phyloP scores from a whole-genome alignment of 2,113 vertebrate genomes.

The Tychaedon coryphoeus region DNA sequence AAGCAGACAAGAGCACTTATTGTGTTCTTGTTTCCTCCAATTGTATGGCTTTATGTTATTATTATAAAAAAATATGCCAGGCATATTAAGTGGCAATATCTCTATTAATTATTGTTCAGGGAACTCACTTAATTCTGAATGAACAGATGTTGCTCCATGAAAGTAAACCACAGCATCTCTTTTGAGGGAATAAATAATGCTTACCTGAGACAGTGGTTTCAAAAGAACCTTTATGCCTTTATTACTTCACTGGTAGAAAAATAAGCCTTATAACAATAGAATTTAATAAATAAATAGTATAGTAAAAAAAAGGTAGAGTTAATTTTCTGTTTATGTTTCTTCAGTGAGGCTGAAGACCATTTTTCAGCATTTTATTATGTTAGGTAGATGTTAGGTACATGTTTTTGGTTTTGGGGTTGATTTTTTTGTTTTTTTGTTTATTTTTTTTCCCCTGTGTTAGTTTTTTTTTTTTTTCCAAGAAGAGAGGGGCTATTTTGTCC shows the following conservation, averaged over 20 bases:
- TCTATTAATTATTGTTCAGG: conserved; percentile 67
- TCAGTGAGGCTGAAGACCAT: not conserved
- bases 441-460: too few relatives aligned
- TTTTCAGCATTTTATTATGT: not conserved
- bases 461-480: not conserved
- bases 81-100: conserved; percentile 56
- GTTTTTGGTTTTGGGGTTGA: too few relatives aligned
- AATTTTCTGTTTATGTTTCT: not conserved
- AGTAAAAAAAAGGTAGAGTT: not conserved
- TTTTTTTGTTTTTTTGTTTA: too few relatives aligned
- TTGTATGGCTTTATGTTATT: conserved; percentile 21
- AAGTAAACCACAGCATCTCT: conserved; percentile 44
- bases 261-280: not conserved
- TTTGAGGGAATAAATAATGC: conserved; percentile 47
- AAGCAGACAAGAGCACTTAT: not conserved
- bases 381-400: not conserved
- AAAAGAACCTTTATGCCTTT: not conserved
- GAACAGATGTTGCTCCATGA: conserved; percentile 68
- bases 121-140: conserved; percentile 60
- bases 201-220: conserved; percentile 34
- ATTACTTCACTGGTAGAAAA: not conserved
- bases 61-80: conserved; percentile 47
- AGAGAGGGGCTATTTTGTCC: not conserved
- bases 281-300: not conserved
- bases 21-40: not conserved